Percentiles rank a stretch among this genome's conserved stretches.
Evolutionary conservation across 2,888 invertebrate genomes (phyloP).

Genomic region (Drosophila planitibia): DNA sequence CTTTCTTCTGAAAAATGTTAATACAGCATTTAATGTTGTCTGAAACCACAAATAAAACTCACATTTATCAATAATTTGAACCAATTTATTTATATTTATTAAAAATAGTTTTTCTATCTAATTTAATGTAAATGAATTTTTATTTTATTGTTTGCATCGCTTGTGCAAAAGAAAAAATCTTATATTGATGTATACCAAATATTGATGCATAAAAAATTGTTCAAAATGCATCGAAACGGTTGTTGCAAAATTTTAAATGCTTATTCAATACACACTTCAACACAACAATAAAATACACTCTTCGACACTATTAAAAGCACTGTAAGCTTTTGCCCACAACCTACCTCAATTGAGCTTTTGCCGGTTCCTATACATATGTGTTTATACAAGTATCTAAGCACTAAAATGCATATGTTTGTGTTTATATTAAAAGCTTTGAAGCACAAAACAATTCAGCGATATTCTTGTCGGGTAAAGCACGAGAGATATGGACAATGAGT

Average conservation of each 20-base stretch:
- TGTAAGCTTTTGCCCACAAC: background rate
- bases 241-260: background rate
- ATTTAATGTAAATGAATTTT: too few relatives aligned
- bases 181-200: background rate
- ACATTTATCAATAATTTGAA: background rate
- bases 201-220: too few relatives aligned
- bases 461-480: background rate
- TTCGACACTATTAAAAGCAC: background rate
- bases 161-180: too few relatives aligned
- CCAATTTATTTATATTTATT: too few relatives aligned
- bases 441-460: constrained; percentile 2
- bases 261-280: background rate
- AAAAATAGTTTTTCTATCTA: too few relatives aligned
- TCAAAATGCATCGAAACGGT: background rate
- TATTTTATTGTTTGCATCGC: too few relatives aligned
- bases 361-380: background rate
- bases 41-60: background rate
- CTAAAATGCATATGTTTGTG: background rate
- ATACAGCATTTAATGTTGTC: background rate
- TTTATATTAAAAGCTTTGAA: constrained; percentile 8
- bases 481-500: background rate
- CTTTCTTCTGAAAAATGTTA: background rate
- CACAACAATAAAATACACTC: background rate
- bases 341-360: background rate
- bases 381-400: background rate